phyloP scores from a whole-genome alignment of 2,888 invertebrate species.

The Calameuta pallipes region DNA sequence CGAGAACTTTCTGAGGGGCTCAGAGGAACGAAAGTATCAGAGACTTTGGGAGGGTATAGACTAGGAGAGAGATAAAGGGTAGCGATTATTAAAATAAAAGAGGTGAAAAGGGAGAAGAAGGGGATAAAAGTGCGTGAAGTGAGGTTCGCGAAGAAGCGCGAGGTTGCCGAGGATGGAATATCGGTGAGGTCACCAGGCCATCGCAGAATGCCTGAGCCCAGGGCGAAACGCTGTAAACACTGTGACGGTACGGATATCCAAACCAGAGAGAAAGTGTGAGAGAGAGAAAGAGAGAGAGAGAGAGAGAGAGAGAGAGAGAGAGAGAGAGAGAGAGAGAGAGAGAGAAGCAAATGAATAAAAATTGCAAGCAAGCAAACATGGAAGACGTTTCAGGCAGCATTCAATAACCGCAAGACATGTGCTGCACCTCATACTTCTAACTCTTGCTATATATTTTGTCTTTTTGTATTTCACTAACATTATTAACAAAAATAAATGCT shows the following conservation, averaged over 20 bases:
- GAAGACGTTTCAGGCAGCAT: neutral
- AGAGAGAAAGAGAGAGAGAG: too few species aligned
- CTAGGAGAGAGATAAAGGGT: too few species aligned
- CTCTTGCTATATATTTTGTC: slow-evolving; percentile 14
- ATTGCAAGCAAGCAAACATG: neutral
- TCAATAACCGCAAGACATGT: neutral
- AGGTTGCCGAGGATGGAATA: slow-evolving; percentile 59
- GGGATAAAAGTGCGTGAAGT: neutral
- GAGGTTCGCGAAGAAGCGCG: neutral
- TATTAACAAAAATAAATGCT: slow-evolving; percentile 23
- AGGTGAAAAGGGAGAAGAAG: neutral
- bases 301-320: too few species aligned
- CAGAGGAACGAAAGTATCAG: too few species aligned
- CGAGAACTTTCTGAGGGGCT: too few species aligned
- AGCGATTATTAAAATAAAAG: too few species aligned
- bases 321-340: neutral
- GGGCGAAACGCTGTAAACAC: slow-evolving; percentile 92
- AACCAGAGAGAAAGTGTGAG: neutral
- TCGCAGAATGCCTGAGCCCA: slow-evolving; percentile 76
- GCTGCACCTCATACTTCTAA: slow-evolving; percentile 2
- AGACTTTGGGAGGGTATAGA: too few species aligned
- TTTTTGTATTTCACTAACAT: slow-evolving; percentile 21
- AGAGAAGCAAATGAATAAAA: neutral
- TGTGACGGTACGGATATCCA: slow-evolving; percentile 79
- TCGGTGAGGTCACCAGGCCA: slow-evolving; percentile 65